These are phyloP conservation scores for Vulpes ferrilata DNA, from an alignment of 2,113 vertebrate species.

Conservation along the genomic window DNA sequence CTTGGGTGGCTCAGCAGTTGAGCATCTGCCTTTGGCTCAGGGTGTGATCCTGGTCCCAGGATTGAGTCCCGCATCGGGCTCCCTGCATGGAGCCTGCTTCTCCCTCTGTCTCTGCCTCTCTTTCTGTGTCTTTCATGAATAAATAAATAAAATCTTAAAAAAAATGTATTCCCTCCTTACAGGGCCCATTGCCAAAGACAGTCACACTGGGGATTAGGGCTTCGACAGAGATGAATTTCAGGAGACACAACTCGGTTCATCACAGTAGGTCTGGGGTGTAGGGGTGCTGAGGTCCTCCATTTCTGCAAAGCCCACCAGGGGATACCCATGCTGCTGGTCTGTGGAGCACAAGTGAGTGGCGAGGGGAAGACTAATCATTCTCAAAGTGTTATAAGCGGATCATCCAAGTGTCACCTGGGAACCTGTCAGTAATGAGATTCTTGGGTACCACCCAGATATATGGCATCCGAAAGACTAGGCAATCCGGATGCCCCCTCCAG, in stretches of 20 bases:
- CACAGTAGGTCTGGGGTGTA: not conserved
- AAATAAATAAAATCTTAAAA: too few species aligned
- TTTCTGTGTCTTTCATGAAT: too few species aligned
- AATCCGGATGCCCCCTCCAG: rapidly evolving
- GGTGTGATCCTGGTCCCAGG: too few species aligned
- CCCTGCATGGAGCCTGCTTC: too few species aligned
- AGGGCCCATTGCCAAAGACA: not conserved
- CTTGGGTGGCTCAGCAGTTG: too few species aligned
- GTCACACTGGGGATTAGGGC: not conserved
- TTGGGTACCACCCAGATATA: rapidly evolving
- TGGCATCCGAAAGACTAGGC: not conserved
- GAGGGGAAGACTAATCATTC: not conserved
- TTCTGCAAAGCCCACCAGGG: not conserved
- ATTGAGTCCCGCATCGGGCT: too few species aligned
- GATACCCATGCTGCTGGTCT: too few species aligned
- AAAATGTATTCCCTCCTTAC: not conserved
- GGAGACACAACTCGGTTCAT: not conserved
- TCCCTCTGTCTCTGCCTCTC: too few species aligned
- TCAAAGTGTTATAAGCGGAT: not conserved
- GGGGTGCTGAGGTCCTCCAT: rapidly evolving
- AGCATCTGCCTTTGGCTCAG: too few species aligned
- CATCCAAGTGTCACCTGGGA: not conserved
- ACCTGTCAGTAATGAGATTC: not conserved
- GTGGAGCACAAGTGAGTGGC: rapidly evolving
- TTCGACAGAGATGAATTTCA: not conserved